A percentile compares a stretch with the other conserved stretches of the same genome.
Conservation (phyloP, 2,797 vertebrate species). For the Triplophysa yarkandensis region DNA sequence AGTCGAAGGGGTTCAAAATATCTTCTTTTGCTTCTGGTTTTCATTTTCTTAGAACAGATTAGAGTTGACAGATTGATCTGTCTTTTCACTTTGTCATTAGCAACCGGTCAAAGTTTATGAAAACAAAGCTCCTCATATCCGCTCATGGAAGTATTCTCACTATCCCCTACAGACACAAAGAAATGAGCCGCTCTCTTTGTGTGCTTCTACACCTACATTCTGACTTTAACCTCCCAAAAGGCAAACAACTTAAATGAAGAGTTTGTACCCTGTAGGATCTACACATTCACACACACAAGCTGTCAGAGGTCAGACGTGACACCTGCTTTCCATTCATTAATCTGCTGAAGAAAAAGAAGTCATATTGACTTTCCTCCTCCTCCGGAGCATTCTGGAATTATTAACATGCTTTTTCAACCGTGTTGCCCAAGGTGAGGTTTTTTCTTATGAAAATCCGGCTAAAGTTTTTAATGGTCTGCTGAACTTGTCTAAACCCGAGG, state of each 20-base stretch:
- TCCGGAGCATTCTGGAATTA: slow-evolving; percentile 1
- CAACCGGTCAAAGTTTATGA: background rate
- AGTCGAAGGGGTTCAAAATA: too few species aligned
- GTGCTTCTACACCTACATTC: background rate
- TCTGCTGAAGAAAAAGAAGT: slow-evolving; percentile 11
- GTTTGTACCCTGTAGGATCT: slow-evolving; percentile 1
- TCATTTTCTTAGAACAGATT: too few species aligned
- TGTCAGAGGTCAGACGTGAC: slow-evolving; percentile 8
- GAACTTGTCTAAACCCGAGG: background rate
- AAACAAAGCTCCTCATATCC: slow-evolving; percentile 13
- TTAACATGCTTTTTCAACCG: slow-evolving; percentile 17
- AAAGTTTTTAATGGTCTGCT: slow-evolving; percentile 5
- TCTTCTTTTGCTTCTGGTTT: background rate
- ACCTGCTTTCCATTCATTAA: slow-evolving; percentile 1
- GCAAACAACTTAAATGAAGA: slow-evolving; percentile 24
- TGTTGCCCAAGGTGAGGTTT: background rate
- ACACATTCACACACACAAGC: background rate
- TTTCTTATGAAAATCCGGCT: background rate
- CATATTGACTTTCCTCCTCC: background rate
- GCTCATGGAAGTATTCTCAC: slow-evolving; percentile 1
- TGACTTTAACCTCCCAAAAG: background rate
- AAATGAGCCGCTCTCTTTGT: background rate
- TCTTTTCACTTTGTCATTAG: too few species aligned
- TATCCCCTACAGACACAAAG: background rate
- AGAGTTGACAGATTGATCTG: too few species aligned